Conservation (phyloP, 2,888 invertebrate species). For the Limenitis camilla region DNA sequence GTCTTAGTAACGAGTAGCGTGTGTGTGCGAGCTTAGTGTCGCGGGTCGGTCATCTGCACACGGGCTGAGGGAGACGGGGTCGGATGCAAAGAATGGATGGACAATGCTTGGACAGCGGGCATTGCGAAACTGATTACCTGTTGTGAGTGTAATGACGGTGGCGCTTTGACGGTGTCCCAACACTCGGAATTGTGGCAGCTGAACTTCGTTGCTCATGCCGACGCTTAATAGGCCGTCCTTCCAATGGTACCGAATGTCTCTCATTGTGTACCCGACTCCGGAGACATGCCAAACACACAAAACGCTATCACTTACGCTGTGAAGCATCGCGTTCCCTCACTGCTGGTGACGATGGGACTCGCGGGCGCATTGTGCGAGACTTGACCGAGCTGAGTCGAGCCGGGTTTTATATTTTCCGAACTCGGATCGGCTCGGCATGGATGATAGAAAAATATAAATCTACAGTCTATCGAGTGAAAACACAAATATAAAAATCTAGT, state of each 20-base stretch:
- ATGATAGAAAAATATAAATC: slow-evolving; percentile 64
- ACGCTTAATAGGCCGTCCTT: slow-evolving; percentile 93
- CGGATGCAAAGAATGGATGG: slow-evolving; percentile 60
- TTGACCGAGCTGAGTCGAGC: slow-evolving; percentile 40
- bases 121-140: slow-evolving; percentile 81
- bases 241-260: slow-evolving; percentile 98
- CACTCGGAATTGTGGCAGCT: slow-evolving; percentile 97
- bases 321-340: slow-evolving; percentile 54
- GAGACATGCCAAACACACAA: slow-evolving; percentile 76
- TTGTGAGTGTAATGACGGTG: slow-evolving; percentile 94
- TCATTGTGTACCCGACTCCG: slow-evolving; percentile 97
- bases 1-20: slow-evolving; percentile 64
- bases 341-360: slow-evolving; percentile 43
- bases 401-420: slow-evolving; percentile 3
- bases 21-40: slow-evolving; percentile 67
- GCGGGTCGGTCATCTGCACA: slow-evolving; percentile 61
- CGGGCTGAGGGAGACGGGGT: slow-evolving; percentile 70
- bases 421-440: slow-evolving; percentile 36
- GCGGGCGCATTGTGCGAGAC: slow-evolving; percentile 41
- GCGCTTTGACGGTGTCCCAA: slow-evolving; percentile 96
- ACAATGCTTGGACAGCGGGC: slow-evolving; percentile 57
- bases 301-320: slow-evolving; percentile 75
- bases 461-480: slow-evolving; percentile 38
- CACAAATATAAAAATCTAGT: slow-evolving; percentile 13
- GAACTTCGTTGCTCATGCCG: slow-evolving; percentile 95